Evolutionary conservation across 2,888 invertebrate genomes (phyloP), one percentile per base, ranked within the genome.

Genomic region (Lymantria dispar): DNA sequence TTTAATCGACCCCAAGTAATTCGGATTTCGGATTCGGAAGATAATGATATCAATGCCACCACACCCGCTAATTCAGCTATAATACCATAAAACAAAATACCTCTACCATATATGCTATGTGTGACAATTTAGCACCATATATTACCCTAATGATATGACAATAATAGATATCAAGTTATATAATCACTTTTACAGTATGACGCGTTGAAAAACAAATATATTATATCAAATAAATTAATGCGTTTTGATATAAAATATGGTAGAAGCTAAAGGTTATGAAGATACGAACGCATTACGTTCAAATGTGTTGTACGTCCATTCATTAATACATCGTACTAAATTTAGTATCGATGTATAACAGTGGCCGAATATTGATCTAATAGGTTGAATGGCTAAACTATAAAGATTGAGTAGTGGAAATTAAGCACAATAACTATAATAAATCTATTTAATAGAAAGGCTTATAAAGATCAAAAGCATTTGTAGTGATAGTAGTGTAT

Each of bases 201-300:
- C 47, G 59, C 55, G 55, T 58, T 59, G 62, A 69, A 70, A 64
- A 63, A 65, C 64, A 63, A 65, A 64, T 59, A 68, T 47, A 40
- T 56, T 52, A 59, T 72, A 83, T 80, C 77, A 64, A 64, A 56
- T 64, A 73, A 75, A 82, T 80, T 78, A 83, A 86, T 83, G 77
- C 68, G 70, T 66, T 67, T 56, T 57, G 77, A 80, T 83, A 82
- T 76, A 72, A 70, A 62, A 64, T 56, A 63, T 62, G 64, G 60
- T 68, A 38, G 58, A 54, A 80, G 79, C 62, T 70, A 83, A 83
- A 84, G 84, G 83, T 83, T 78, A 73, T 46, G 50, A 42, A 59
- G 66, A 73, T 74, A 72, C 42, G 54, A 74, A 74, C 72, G 76
- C 52, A 66, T 75, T 72, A 74, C 68, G 68, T 62, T 48, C 52